These are phyloP conservation scores for Polia nebulosa DNA, from an alignment of 2,888 invertebrate genomes.

Conservation along the genomic window DNA sequence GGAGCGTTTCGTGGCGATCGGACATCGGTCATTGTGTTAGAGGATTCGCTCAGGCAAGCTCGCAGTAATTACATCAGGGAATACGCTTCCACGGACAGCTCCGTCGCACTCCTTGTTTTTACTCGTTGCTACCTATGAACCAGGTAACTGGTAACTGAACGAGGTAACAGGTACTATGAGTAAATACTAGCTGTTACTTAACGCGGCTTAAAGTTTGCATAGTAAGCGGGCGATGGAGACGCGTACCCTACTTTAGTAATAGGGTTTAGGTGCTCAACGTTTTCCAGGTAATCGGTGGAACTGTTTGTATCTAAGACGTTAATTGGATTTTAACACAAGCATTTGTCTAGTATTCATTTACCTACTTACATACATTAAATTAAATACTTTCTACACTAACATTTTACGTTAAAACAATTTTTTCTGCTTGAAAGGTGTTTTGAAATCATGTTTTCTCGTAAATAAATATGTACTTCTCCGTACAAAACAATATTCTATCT, in stretches of 20 bases:
- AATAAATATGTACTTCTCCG: too few relatives aligned
- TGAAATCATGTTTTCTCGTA: too few relatives aligned
- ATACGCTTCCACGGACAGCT: conserved; percentile 76
- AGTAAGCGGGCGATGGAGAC: conserved; percentile 36
- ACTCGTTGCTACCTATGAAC: conserved; percentile 67
- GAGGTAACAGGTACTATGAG: conserved; percentile 59
- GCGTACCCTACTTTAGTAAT: conserved; percentile 46
- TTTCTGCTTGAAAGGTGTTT: too few relatives aligned
- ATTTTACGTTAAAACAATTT: too few relatives aligned
- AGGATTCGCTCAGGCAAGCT: conserved; percentile 80
- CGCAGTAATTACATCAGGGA: conserved; percentile 89
- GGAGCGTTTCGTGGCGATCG: conserved; percentile 72
- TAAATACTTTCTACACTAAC: too few relatives aligned
- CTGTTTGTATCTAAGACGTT: conserved; percentile 24
- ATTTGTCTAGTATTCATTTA: too few relatives aligned
- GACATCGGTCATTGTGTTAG: conserved; percentile 87
- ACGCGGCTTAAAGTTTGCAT: conserved; percentile 54
- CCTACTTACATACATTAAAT: too few relatives aligned
- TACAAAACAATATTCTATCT: too few relatives aligned
- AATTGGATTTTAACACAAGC: conserved; percentile 25
- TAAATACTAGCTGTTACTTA: conserved; percentile 54
- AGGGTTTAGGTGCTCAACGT: conserved; percentile 36
- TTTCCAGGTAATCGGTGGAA: conserved; percentile 13
- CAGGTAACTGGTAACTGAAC: conserved; percentile 60
- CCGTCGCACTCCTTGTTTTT: conserved; percentile 77